Percentiles rank a stretch among this genome's conserved stretches.
Conservation (phyloP, 2,113 vertebrate genomes). For the Cariama cristata region DNA sequence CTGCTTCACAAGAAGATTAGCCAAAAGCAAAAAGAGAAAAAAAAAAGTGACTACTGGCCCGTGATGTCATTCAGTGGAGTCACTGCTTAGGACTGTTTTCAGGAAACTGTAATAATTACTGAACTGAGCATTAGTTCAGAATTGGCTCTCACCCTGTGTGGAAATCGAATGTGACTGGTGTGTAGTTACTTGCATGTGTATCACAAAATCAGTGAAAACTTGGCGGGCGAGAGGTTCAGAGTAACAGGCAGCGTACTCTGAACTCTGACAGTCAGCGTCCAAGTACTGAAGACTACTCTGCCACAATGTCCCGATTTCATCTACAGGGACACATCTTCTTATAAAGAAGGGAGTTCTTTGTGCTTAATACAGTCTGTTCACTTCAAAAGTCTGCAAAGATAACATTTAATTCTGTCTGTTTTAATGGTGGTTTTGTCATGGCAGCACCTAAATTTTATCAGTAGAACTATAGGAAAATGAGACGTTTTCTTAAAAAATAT, state of each 20-base stretch:
- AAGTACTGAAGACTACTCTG: neutral
- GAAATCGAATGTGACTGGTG: neutral
- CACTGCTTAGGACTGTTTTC: neutral
- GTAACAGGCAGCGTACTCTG: neutral
- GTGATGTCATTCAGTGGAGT: neutral
- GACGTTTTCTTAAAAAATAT: neutral
- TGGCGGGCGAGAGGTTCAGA: neutral
- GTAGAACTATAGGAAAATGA: neutral
- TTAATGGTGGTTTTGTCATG: neutral
- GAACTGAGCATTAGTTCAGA: neutral
- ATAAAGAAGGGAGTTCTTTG: neutral
- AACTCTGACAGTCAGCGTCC: neutral
- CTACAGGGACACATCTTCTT: rapidly evolving
- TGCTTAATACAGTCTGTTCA: neutral
- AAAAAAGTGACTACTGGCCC: neutral
- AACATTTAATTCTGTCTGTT: neutral
- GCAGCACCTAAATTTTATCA: neutral
- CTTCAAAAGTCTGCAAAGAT: neutral
- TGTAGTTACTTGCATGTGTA: neutral
- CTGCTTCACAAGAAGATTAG: neutral
- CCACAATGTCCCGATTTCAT: neutral
- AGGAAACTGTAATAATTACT: neutral
- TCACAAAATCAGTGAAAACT: neutral
- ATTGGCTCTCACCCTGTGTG: neutral
- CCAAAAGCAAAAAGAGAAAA: neutral